Base-by-base conservation (phyloP, 1,140 invertebrate species). In the Drosophila miranda region DNA sequence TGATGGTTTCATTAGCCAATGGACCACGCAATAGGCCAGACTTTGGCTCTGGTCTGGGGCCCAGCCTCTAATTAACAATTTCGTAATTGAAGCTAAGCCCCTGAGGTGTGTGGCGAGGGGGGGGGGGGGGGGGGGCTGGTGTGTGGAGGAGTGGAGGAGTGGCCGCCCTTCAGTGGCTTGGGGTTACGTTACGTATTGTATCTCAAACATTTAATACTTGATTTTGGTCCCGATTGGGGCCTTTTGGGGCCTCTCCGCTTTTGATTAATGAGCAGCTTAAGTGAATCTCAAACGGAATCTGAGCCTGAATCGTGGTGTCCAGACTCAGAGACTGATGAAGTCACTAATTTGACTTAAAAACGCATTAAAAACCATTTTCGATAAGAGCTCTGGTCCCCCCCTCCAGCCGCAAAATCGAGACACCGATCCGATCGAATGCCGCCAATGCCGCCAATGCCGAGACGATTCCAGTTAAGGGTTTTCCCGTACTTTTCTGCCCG, bases 301-400 rank as follows among this genome's bases (percentile, higher is more conserved):
- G 66, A 79, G 71, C 61, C 57, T 86, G 64, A 38, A 38, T 13
- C 34, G 34, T 38, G 34, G 34, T 38, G 34, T 38, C 34, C 34
- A 38, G 34, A 38, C 62, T 46, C 48, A 46, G 50, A 55, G 70
- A 75, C 82, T 87, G 82, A 87, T 86, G 82, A 86, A 87, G 82
- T 84, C 82, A 82, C 82, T 86, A 86, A 86, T 86, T 86, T 86
- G 82, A 78, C 78, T 86, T 86, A 86, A 86, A 86, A 86, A 86
- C 82, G 82, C 82, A 86, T 86, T 86, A 86, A 86, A 86, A 87
- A 69, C 82, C 82, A 86, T 87, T 86, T 86, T 86, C 81, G 82
- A 87, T 82, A 82, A 86, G 80, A 87, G 70, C 77, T 45, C 56
- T 30, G 3, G 30, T 30, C 30, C 7, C 7, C 8, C 30, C 30